Evolutionary conservation across 2,113 vertebrate genomes (phyloP).

Genomic region (Colius striatus): DNA sequence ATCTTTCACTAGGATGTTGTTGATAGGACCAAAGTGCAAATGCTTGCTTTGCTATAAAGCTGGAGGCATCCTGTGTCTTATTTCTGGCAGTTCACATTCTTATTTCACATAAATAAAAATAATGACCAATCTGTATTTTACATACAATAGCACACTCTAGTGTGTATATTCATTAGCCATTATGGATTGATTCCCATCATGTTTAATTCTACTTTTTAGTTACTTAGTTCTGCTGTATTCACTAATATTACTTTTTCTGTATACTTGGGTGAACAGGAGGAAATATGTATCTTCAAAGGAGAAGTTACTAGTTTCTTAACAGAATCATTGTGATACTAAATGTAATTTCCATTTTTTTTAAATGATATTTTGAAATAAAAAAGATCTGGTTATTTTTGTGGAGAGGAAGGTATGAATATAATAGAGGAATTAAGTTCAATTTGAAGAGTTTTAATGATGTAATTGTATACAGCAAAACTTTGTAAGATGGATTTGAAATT

Average conservation of each 20-base stretch:
- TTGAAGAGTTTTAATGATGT: background rate
- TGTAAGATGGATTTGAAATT: background rate
- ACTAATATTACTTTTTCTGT: background rate
- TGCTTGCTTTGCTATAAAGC: background rate
- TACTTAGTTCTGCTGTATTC: background rate
- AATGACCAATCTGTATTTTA: slow-evolving; percentile 9
- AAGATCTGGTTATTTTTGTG: background rate
- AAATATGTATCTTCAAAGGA: background rate
- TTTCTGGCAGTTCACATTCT: background rate
- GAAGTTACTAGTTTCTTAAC: background rate
- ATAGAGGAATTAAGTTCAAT: background rate
- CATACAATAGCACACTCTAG: slow-evolving; percentile 55
- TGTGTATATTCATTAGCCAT: slow-evolving; percentile 31
- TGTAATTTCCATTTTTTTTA: background rate
- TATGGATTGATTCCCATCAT: background rate
- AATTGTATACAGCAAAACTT: background rate
- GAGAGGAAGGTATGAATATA: background rate
- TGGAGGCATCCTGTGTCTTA: background rate
- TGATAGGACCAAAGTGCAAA: background rate
- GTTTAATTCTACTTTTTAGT: background rate
- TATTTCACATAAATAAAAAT: background rate
- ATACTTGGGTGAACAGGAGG: background rate
- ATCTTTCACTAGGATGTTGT: background rate
- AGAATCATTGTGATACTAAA: background rate
- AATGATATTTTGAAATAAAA: background rate